Evolutionary conservation across 92 coral and sea anemone species (phyloP).

Genomic region (Actinernus sp.): DNA sequence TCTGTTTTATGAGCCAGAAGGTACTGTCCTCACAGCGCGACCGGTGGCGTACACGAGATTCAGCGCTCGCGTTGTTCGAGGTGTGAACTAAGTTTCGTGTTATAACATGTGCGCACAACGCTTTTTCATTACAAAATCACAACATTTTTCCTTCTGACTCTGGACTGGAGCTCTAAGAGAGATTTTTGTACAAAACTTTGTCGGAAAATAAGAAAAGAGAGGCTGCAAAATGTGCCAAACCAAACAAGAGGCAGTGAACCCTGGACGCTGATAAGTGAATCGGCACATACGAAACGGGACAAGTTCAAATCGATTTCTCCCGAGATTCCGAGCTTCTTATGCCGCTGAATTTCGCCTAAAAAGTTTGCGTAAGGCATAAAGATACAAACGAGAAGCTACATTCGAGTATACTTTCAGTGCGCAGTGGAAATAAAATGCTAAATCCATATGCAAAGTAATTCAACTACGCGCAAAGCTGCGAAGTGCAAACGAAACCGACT

Average conservation of each 20-base stretch:
- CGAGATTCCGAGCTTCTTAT: not conserved
- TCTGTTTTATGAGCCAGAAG: no score
- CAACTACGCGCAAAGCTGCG: slow-evolving; percentile 26
- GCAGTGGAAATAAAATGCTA: slow-evolving; percentile 12
- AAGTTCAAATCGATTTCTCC: slow-evolving; percentile 20
- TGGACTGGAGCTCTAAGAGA: no score
- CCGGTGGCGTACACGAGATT: slow-evolving; percentile 9
- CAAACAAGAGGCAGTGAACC: slow-evolving; percentile 6
- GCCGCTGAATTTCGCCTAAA: slow-evolving; percentile 15
- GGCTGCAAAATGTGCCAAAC: slow-evolving; percentile 27
- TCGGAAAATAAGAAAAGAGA: no score
- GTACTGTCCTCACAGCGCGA: slow-evolving; percentile 27
- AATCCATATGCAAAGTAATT: not conserved
- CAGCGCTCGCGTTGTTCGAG: slow-evolving; percentile 39
- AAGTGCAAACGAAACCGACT: slow-evolving; percentile 34
- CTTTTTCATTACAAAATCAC: slow-evolving; percentile 8
- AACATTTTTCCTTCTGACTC: no score
- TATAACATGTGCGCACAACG: slow-evolving; percentile 23
- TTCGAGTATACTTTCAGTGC: slow-evolving; percentile 11
- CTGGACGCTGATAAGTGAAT: slow-evolving; percentile 1
- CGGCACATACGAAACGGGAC: not conserved
- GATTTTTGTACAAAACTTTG: no score
- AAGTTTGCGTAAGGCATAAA: slow-evolving; percentile 35
- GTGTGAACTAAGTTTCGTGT: slow-evolving; percentile 25
- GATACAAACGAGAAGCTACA: not conserved